Conservation (phyloP, 2,113 vertebrate genomes). For the Hassar affinis region DNA sequence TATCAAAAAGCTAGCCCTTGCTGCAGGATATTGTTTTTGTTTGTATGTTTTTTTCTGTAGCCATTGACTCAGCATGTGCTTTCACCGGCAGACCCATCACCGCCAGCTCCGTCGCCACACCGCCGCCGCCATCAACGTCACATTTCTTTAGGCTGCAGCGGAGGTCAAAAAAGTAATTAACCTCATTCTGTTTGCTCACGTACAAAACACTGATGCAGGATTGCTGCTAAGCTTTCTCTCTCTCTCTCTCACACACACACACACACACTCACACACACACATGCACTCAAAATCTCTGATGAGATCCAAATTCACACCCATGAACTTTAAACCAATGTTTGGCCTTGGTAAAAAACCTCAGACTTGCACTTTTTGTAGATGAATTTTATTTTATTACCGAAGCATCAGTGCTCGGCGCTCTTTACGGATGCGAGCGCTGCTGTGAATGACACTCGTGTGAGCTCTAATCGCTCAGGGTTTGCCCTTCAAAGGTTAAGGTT, state of each 20-base stretch:
- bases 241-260: not conserved
- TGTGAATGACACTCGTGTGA: not conserved
- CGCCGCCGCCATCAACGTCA: constrained; percentile 23
- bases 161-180: constrained; percentile 78
- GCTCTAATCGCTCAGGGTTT: not conserved
- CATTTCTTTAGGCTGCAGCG: constrained; percentile 67
- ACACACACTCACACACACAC: not conserved
- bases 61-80: constrained; percentile 67
- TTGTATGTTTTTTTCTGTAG: constrained; percentile 47
- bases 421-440: not conserved
- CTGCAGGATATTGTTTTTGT: constrained; percentile 46
- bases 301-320: not conserved
- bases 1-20: constrained; percentile 52
- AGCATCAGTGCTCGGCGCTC: not conserved
- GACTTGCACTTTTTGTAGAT: not conserved
- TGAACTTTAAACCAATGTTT: not conserved
- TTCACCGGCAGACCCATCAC: constrained; percentile 60
- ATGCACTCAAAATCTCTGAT: not conserved
- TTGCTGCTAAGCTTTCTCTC: not conserved
- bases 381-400: not conserved
- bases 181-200: constrained; percentile 67
- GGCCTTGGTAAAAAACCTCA: not conserved
- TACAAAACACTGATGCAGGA: constrained; percentile 9
- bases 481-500: not conserved
- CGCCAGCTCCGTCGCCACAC: constrained; percentile 52